These are phyloP conservation scores for Andricus quercusramuli DNA, from an alignment of 2,888 invertebrate species.

Conservation along the genomic window DNA sequence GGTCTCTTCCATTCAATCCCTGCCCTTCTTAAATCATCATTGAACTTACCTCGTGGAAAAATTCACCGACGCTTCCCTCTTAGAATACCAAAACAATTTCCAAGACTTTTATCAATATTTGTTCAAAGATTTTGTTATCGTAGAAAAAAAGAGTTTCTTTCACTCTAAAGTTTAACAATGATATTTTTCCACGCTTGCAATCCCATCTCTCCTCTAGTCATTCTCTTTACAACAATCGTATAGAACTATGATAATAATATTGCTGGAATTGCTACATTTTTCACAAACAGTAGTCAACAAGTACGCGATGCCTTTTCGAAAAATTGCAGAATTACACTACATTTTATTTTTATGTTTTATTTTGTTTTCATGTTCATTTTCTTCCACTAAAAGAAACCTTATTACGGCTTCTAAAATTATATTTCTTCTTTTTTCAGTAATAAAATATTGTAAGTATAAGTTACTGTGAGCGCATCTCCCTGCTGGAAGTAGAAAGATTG, in stretches of 20 bases:
- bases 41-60: slow-evolving; percentile 39
- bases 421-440: background rate
- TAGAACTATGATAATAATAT: slow-evolving; percentile 70
- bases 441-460: background rate
- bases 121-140: slow-evolving; percentile 7
- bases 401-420: background rate
- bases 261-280: slow-evolving; percentile 47
- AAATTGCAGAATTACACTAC: slow-evolving; percentile 47
- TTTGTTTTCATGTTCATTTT: background rate
- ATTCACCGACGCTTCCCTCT: background rate
- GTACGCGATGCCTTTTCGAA: slow-evolving; percentile 44
- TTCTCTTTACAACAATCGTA: slow-evolving; percentile 62
- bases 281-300: slow-evolving; percentile 68
- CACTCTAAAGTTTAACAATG: background rate
- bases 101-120: slow-evolving; percentile 1
- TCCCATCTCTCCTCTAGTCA: slow-evolving; percentile 43
- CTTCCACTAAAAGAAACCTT: background rate
- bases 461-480: no score
- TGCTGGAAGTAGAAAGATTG: no score
- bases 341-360: background rate
- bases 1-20: slow-evolving; percentile 56
- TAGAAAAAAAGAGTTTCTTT: background rate
- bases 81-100: slow-evolving; percentile 6
- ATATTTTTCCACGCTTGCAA: slow-evolving; percentile 37
- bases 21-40: slow-evolving; percentile 48